Base-by-base conservation (phyloP, 2,888 invertebrate species). In the Ametastegia equiseti region DNA sequence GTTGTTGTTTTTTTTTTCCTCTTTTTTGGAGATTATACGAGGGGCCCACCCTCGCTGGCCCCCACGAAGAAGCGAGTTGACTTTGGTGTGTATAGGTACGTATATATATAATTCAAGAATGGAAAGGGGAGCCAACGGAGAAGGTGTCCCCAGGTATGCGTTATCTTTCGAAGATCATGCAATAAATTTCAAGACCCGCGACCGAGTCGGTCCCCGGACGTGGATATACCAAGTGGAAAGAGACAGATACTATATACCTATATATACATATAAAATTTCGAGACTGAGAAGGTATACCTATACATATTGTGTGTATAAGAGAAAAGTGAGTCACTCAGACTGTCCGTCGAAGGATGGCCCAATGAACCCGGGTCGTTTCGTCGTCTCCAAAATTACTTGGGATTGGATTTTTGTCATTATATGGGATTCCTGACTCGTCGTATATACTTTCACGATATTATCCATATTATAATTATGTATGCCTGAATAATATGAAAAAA, bases 61-160 rank as follows among this genome's bases (percentile, higher is more conserved):
- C 69, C 13, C 36, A 69, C 69, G 33, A 36, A 50, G 19, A 75
- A n/a, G n/a, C n/a, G 73, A 75, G 33, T n/a, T 2, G 2, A 19
- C 7, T 15, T 42, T n/a, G n/a, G 42, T 42, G 23, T n/a, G 15
- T 4, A 13, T 45, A 11, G 6, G 45, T 33, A 23, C 33, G 15
- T 36, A 39, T 9, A 23, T 54, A 19, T 69, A 19, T 39, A 69
- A 19, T n/a, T 30, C n/a, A 19, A 75, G 23, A 9, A 60, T 60
- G 19, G 30, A 36, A 27, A 33, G 36, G 42, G 27, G 57, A 57
- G 57, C 23, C 50, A 60, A 73, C 71, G 45, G 54, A n/a, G 71
- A 82, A 90, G 90, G 90, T 91, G 91, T 91, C 90, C 89, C 89
- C 90, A 91, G 90, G 90, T 90, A 90, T 89, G 90, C 86, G 88